phyloP scores from a whole-genome alignment of 2,797 vertebrate genomes.

The Lithobates sylvaticus region DNA sequence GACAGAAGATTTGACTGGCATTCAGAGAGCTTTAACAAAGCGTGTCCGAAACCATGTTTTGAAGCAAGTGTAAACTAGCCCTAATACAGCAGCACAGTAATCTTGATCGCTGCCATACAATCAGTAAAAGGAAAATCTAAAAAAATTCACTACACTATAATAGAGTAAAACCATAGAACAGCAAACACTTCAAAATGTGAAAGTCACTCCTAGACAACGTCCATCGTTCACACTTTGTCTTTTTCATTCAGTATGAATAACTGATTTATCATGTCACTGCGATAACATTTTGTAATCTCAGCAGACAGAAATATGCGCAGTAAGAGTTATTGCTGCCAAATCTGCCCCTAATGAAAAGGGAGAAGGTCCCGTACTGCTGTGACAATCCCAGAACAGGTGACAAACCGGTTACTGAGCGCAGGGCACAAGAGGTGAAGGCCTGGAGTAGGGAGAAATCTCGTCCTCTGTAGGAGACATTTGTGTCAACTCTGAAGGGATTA shows the following conservation, averaged over 20 bases:
- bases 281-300: not conserved
- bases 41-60: too few species aligned
- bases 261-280: not conserved
- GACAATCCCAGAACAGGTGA: conserved; percentile 37
- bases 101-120: too few species aligned
- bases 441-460: not conserved
- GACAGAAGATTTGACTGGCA: too few species aligned
- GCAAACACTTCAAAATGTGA: too few species aligned
- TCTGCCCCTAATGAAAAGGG: conserved; percentile 29
- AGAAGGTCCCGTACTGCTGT: not conserved
- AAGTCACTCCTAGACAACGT: too few species aligned
- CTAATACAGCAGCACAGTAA: too few species aligned
- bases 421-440: conserved; percentile 39
- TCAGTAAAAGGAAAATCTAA: too few species aligned
- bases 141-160: too few species aligned
- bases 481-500: conserved; percentile 30
- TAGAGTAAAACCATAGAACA: too few species aligned
- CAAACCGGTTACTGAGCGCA: conserved; percentile 17
- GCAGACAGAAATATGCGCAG: not conserved
- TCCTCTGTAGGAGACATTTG: not conserved
- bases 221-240: too few species aligned
- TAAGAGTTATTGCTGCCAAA: conserved; percentile 22
- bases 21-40: too few species aligned
- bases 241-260: not conserved
- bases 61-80: too few species aligned